A percentile compares a stretch with the other conserved stretches of the same genome.
These are phyloP conservation scores for Tamandua tetradactyla DNA, from an alignment of 2,797 vertebrate species.

Conservation along the genomic window DNA sequence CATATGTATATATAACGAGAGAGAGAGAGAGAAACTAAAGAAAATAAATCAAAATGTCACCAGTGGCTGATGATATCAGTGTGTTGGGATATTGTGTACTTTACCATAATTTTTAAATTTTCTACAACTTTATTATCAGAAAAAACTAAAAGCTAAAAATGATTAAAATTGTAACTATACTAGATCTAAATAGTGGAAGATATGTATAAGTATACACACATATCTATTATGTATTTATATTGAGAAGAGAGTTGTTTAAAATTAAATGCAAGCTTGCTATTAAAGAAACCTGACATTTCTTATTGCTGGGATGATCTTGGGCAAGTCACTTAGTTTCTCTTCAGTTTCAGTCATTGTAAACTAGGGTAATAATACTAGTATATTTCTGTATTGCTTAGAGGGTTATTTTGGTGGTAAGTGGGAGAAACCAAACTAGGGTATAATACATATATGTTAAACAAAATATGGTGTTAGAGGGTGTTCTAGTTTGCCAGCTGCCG, in stretches of 20 bases:
- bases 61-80: background rate
- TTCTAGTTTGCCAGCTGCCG: no score
- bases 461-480: background rate
- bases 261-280: background rate
- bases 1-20: background rate
- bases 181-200: background rate
- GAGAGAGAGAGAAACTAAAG: background rate
- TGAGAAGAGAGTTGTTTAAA: constrained; percentile 21
- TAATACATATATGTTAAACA: background rate
- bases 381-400: background rate
- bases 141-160: background rate
- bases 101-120: constrained; percentile 21
- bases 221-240: background rate
- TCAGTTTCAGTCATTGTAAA: background rate
- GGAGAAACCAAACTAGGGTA: background rate
- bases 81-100: constrained; percentile 1
- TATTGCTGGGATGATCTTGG: background rate
- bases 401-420: background rate
- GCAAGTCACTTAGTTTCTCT: constrained; percentile 19
- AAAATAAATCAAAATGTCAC: constrained; percentile 20
- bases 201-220: background rate
- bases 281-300: background rate
- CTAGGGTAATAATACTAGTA: background rate
- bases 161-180: constrained; percentile 3
- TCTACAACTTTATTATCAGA: background rate